Evolutionary conservation across 1,140 invertebrate genomes (phyloP).

Genomic region (Drosophila rufa): DNA sequence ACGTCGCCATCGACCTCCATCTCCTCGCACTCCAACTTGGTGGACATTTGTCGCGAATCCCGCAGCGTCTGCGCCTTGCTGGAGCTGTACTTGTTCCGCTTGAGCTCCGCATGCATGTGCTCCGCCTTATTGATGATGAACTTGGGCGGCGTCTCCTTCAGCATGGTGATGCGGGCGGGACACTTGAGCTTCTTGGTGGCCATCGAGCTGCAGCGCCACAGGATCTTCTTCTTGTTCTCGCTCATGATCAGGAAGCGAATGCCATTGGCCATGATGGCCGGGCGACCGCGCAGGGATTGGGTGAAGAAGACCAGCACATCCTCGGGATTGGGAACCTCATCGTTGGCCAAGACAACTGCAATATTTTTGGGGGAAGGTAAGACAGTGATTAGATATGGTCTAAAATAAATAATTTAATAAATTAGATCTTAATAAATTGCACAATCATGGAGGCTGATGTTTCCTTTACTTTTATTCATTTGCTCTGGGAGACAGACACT

Average conservation of each 20-base stretch:
- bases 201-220: conserved; percentile 85
- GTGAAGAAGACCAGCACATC: conserved; percentile 82
- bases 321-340: conserved; percentile 79
- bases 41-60: conserved; percentile 38
- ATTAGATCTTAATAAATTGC: conserved; percentile 28
- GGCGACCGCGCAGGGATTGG: conserved; percentile 79
- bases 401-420: background rate
- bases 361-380: conserved; percentile 26
- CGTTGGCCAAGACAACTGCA: conserved; percentile 79
- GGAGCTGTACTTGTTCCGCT: conserved; percentile 81
- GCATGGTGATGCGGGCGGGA: conserved; percentile 83
- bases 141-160: conserved; percentile 80
- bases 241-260: conserved; percentile 84
- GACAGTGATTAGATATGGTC: conserved; percentile 33
- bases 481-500: conserved; percentile 34
- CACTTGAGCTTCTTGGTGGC: conserved; percentile 84
- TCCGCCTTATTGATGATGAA: conserved; percentile 83
- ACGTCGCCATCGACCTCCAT: conserved; percentile 59
- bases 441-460: conserved; percentile 19
- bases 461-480: conserved; percentile 60
- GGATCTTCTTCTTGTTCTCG: conserved; percentile 83
- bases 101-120: conserved; percentile 80
- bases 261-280: conserved; percentile 83
- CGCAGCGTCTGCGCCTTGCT: conserved; percentile 66
- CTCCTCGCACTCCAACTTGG: conserved; percentile 65